phyloP scores from a whole-genome alignment of 1,140 invertebrate species.

The Mercenaria mercenaria region DNA sequence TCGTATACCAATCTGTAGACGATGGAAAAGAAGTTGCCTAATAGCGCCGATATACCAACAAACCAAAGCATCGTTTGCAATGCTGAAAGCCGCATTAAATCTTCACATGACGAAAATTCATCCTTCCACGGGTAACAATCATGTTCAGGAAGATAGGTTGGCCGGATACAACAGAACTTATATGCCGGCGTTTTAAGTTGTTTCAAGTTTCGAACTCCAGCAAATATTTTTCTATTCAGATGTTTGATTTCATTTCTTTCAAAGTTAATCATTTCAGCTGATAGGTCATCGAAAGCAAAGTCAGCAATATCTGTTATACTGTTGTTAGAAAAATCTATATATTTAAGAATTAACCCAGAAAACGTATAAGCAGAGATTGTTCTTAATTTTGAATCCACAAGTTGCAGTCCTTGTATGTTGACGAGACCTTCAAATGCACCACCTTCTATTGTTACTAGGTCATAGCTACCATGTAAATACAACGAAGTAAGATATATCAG shows the following conservation, averaged over 20 bases:
- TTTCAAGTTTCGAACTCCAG: neutral
- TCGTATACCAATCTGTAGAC: slow-evolving; percentile 61
- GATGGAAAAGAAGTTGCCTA: slow-evolving; percentile 72
- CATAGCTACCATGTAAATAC: slow-evolving; percentile 35
- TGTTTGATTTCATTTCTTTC: neutral
- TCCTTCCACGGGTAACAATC: slow-evolving; percentile 69
- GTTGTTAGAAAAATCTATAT: neutral
- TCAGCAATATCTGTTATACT: neutral
- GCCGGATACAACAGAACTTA: slow-evolving; percentile 22
- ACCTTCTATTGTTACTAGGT: neutral
- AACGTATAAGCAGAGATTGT: slow-evolving; percentile 27
- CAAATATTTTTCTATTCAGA: neutral
- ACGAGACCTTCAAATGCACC: slow-evolving; percentile 43
- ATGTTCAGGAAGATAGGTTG: slow-evolving; percentile 1
- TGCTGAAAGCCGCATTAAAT: slow-evolving; percentile 68
- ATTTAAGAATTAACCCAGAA: slow-evolving; percentile 18
- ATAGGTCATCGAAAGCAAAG: neutral
- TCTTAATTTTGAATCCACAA: neutral
- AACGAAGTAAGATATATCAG: slow-evolving; percentile 12
- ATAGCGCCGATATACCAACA: slow-evolving; percentile 65
- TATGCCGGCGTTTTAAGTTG: neutral
- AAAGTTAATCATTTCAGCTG: neutral
- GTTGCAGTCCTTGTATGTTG: neutral
- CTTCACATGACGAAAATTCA: slow-evolving; percentile 75
- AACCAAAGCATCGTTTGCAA: slow-evolving; percentile 75